Evolutionary conservation across 2,113 vertebrate species (phyloP), one percentile per base, ranked within the genome.

Genomic region (Tor tambroides): DNA sequence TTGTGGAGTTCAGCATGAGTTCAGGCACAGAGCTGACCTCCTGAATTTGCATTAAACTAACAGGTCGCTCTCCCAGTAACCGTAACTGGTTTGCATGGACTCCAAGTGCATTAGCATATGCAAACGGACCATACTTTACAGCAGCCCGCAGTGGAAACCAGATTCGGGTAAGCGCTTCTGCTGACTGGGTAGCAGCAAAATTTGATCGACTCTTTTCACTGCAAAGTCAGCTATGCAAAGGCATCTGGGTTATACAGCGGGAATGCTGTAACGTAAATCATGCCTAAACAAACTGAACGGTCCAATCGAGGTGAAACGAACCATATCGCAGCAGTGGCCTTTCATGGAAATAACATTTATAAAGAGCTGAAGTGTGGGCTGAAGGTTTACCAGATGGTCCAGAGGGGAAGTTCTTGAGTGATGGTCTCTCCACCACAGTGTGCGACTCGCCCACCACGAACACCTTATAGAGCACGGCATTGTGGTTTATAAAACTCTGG

Each of bases 401-500:
- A 0, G 96, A 95, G 0, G 98, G 98, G 92, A 99, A 99, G 94
- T 99, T 99, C 95, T 98, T 99, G 82, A 99, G 94, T 0, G 98
- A 99, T 0, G 98, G 98, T 85, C 98, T 95, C 92, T 99, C 97
- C 91, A 99, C 98, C 91, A 99, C 96, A 0, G 96, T 97, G 94
- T 99, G 97, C 21, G 98, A 97, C 46, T 99, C 98, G 8, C 98
- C 98, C 0, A 99, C 97, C 92, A 99, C 98, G 0, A 99, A 99
- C 91, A 99, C 98, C 93, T 99, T 99, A 93, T 99, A 98, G 12
- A 99, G 95, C 82, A 99, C 96, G 0, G 98, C 98, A 0, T 99
- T 99, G 94, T 99, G 98, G 94, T 98, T 99, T 93, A 99, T 98
- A 93, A 99, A 99, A 90, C 97, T 99, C 95, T 99, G 98, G 90